These are phyloP conservation scores for Boloria euphrosyne DNA, from an alignment of 2,888 invertebrate genomes.

Conservation along the genomic window DNA sequence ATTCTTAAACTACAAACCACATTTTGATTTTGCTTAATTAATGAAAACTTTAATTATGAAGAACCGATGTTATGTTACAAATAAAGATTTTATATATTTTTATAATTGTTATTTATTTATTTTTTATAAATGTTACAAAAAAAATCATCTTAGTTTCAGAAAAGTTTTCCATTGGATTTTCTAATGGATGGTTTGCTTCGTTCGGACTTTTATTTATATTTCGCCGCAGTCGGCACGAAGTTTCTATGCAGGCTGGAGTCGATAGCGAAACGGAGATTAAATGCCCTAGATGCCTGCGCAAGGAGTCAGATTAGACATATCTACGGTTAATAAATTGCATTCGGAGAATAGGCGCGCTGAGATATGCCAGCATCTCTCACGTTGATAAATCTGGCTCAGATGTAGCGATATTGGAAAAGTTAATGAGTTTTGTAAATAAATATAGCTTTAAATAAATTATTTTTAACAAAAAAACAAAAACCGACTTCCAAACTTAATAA, in stretches of 20 bases:
- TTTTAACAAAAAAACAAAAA: too few species aligned
- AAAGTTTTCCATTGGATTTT: constrained; percentile 31
- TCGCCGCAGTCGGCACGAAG: constrained; percentile 36
- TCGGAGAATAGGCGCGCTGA: constrained; percentile 6
- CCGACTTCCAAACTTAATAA: too few species aligned
- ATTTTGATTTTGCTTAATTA: too few species aligned
- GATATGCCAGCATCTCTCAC: background rate
- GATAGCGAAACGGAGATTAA: constrained; percentile 39
- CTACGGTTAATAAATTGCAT: constrained; percentile 24
- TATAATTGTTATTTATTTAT: too few species aligned
- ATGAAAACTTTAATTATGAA: too few species aligned
- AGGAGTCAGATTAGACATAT: constrained; percentile 34
- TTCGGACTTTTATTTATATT: constrained; percentile 38
- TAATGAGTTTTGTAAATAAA: background rate
- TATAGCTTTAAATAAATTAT: too few species aligned
- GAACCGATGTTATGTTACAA: background rate
- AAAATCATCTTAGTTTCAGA: constrained; percentile 21
- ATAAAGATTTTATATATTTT: too few species aligned
- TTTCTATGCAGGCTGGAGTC: constrained; percentile 37
- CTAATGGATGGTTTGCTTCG: constrained; percentile 34
- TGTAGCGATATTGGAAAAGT: background rate
- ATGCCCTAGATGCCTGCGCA: constrained; percentile 31
- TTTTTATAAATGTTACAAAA: too few species aligned
- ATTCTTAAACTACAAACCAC: too few species aligned
- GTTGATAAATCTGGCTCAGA: background rate